Evolutionary conservation across 2,113 vertebrate species (phyloP), one percentile per base, ranked within the genome.

Genomic region (Monopterus albus): DNA sequence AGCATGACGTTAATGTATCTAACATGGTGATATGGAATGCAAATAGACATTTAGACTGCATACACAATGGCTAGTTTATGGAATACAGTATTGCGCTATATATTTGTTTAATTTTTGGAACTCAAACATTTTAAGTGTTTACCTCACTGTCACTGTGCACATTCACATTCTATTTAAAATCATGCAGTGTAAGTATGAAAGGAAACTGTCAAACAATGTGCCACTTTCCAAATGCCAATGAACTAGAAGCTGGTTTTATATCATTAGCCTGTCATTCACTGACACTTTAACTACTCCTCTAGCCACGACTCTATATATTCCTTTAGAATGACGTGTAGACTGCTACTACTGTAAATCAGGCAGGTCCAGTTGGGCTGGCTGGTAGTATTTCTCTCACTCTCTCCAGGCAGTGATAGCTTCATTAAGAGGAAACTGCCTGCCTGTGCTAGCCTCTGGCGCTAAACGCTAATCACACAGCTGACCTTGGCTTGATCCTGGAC

Each of bases 401-500:
- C 75, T 52, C 70, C 33, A 68, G 64, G 64, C 72, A 38, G 77
- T 81, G 85, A 87, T 81, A 77, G 82, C 82, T 86, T 86, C 76
- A 86, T 86, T 84, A 84, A 63, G 53, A 61, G 57, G 63, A 79
- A 83, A 77, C 57, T 75, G 75, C 75, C 69, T 73, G 81, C 70
- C 75, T 75, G 83, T 75, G 72, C 46, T 72, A 72, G 81, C 81
- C 83, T 75, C 75, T 23, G 28, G 83, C 61, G 55, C 78, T 66
- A 79, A 75, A 66, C 49, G 61, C 86, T 86, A 88, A 88, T 88
- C 83, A 83, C 73, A 73, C 29, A 1, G 57, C 81, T 82, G 83
- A 86, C 83, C 83, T 86, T 88, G 83, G 75, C 68, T 79, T 79
- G 65, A 81, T 81, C 80, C 75, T 25, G 60, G 71, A 83, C 83